These are phyloP conservation scores for Goniozus legneri DNA, from an alignment of 1,140 invertebrate genomes.

Conservation along the genomic window DNA sequence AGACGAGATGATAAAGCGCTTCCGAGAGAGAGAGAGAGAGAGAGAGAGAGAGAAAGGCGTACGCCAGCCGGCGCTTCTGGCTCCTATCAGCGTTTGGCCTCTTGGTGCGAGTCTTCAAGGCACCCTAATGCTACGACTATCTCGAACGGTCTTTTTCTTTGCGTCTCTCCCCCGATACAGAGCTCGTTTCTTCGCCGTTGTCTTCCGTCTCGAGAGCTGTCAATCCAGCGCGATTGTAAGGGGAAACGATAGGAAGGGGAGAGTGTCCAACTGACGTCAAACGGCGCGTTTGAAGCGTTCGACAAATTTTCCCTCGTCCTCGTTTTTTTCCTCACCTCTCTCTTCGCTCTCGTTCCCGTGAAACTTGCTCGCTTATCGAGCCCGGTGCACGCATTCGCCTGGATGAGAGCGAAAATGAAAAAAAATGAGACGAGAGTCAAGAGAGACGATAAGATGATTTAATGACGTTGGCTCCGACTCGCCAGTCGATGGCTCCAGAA, in stretches of 20 bases:
- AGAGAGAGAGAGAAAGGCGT: too few species aligned
- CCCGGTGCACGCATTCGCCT: not conserved
- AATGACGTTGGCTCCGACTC: too few species aligned
- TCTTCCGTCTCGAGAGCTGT: slow-evolving; percentile 37
- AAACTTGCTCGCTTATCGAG: slow-evolving; percentile 11
- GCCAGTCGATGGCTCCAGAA: too few species aligned
- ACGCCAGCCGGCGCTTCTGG: slow-evolving; percentile 30
- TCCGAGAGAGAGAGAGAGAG: slow-evolving; percentile 36
- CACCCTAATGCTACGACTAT: slow-evolving; percentile 23
- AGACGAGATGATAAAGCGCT: slow-evolving; percentile 44
- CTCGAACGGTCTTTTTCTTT: slow-evolving; percentile 8
- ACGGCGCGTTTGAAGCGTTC: too few species aligned
- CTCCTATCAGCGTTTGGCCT: slow-evolving; percentile 32
- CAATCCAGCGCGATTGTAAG: slow-evolving; percentile 35
- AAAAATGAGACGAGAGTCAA: too few species aligned
- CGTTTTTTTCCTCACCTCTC: too few species aligned
- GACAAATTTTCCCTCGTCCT: too few species aligned
- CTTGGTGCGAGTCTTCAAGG: slow-evolving; percentile 17
- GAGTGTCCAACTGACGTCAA: too few species aligned
- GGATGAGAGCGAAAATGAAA: too few species aligned
- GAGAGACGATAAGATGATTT: too few species aligned
- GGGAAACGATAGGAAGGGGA: too few species aligned
- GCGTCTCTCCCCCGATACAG: not conserved
- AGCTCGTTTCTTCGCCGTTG: slow-evolving; percentile 14
- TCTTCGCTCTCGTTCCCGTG: too few species aligned